Base-by-base conservation (phyloP, 2,797 vertebrate species). In the Sparidentex hasta region DNA sequence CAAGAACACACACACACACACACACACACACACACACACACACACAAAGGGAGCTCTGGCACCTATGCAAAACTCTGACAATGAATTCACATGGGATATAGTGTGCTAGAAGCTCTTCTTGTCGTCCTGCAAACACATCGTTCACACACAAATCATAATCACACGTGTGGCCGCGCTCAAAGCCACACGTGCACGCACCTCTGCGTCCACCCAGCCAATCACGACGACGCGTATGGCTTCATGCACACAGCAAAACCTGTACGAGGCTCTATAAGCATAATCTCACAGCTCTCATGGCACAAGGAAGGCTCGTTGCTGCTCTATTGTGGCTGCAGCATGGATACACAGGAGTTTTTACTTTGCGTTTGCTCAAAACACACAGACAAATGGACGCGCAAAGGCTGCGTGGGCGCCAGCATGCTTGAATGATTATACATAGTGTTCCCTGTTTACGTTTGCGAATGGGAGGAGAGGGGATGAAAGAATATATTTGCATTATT, bases 111-210 rank as follows among this genome's bases (percentile, higher is more conserved):
- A 76, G 65, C 59, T 14, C 46, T 3, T 54, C 73, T 70, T 72
- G 57, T 86, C 72, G 80, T 50, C 73, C 69, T 13, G 76, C 63
- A 27, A 74, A 65, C 59, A 7, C 23, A 20, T 29, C 13, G 25
- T 51, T 76, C 14, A 33, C 51, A 71, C 76, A 65, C 74, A 65
- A 78, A 78, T 80, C 78, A 66, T 63, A 71, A 73, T 78, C 79
- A 43, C 52, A 76, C 54, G 68, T 72, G 56, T 71, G 8, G 12
- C 38, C 76, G 56, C 69, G 41, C 44, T 29, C 29, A 68, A 13
- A 63, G 63, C 62, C 73, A 57, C 66, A 38, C 12, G 68, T 46
- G 55, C 21, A n/a, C 18, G 71, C 59, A 48, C 59, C 50, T 83
- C n/a, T 52, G 62, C 20, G 8, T 21, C 2, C 68, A 20, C 50